Evolutionary conservation across 2,888 invertebrate genomes (phyloP).

Genomic region (Exephanes ischioxanthus): DNA sequence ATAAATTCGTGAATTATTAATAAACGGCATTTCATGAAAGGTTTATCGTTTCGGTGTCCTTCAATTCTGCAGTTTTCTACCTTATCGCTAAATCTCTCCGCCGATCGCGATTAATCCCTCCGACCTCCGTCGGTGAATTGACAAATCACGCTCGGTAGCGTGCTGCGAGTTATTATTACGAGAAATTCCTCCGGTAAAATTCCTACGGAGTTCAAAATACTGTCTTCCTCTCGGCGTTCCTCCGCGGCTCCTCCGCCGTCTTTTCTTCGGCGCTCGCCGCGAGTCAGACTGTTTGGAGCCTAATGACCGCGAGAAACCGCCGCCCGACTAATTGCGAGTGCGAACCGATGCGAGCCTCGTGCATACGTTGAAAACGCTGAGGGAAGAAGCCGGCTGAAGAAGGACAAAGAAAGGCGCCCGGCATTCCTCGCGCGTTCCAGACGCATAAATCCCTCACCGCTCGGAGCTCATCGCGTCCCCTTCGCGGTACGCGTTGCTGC

Average conservation of each 20-base stretch:
- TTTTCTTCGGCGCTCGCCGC: constrained; percentile 21
- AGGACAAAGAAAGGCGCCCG: constrained; percentile 74
- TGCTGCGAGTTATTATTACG: constrained; percentile 53
- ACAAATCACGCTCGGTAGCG: constrained; percentile 4
- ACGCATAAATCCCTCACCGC: constrained; percentile 81
- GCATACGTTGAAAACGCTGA: constrained; percentile 40
- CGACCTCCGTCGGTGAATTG: background rate
- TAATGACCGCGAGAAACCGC: constrained; percentile 63
- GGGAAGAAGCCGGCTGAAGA: constrained; percentile 57
- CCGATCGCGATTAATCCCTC: constrained; percentile 1
- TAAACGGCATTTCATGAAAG: background rate
- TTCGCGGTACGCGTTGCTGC: constrained; percentile 67
- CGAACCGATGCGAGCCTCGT: constrained; percentile 55
- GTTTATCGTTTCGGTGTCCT: background rate
- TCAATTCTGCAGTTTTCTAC: background rate
- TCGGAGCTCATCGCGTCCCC: constrained; percentile 46
- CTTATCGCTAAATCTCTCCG: background rate
- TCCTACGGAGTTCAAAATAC: constrained; percentile 62
- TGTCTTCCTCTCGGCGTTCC: constrained; percentile 45
- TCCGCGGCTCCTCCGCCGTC: constrained; percentile 25
- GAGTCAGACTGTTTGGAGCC: constrained; percentile 61
- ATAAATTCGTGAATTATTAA: background rate
- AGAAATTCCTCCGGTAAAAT: constrained; percentile 45
- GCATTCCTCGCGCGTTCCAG: constrained; percentile 77
- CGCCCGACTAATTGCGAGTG: constrained; percentile 63